Base-by-base conservation (phyloP, 2,888 invertebrate genomes). In the Orthonevra nobilis region DNA sequence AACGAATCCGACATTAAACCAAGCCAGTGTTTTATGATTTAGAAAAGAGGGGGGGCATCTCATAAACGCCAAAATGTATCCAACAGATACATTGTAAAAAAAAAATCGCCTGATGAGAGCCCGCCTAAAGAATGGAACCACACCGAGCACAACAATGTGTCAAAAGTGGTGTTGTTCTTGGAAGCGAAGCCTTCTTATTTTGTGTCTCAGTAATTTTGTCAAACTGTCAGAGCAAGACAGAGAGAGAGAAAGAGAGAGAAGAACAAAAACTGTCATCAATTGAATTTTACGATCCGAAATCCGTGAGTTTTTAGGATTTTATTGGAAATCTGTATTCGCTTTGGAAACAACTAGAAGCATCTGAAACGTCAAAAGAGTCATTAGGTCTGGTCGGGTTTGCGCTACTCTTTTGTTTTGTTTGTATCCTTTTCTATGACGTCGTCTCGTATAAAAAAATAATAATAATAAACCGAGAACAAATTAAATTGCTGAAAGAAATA, bases 11-110 rank as follows among this genome's bases (percentile, higher is more conserved):
- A n/a, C n/a, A n/a, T n/a, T n/a, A n/a, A n/a, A n/a, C n/a, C n/a
- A n/a, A n/a, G n/a, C 73, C 54, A 34, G 73, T 58, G 73, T 79
- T 79, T 79, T 79, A 73, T 73, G 73, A 79, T 73, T 72, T 42
- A 72, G 66, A 72, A 46, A 61, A n/a, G n/a, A n/a, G n/a, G n/a
- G n/a, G 66, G 79, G 73, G 60, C 72, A 72, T 26, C 58, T 64
- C 69, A 58, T 75, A 75, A 77, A 77, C 64, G 72, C 64, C 72
- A 72, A 77, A 60, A 60, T 15, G 32, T 64, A 40, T 77, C 70
- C 58, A 44, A 42, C 50, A 70, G 48, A 69, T 54, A 72, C 44
- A 77, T 77, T 70, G 77, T 77, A 66, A 34, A 36, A 9, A n/a
- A 46, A 69, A 63, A 38, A 60, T 60, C 74, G 32, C 26, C 36